Percentiles rank a stretch among this genome's conserved stretches.
Evolutionary conservation across 2,113 vertebrate species (phyloP).

Genomic region (Anoplopoma fimbria): DNA sequence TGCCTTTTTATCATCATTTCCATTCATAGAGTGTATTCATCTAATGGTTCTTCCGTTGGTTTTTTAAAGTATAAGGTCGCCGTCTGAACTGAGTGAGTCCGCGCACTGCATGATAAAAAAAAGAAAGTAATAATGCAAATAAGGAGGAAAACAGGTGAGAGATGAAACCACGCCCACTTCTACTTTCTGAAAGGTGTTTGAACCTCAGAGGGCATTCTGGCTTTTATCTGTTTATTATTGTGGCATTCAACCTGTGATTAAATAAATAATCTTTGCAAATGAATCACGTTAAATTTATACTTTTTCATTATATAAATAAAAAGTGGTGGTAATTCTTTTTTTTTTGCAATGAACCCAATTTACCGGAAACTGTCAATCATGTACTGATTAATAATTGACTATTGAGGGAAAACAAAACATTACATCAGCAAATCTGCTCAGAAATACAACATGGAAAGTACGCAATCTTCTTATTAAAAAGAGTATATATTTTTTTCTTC

Average conservation of each 20-base stretch:
- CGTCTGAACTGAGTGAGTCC: neutral
- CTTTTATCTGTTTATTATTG: neutral
- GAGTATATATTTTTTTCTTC: too few relatives aligned
- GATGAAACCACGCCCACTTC: neutral
- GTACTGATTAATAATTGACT: too few relatives aligned
- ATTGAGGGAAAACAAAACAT: too few relatives aligned
- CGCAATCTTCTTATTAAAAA: too few relatives aligned
- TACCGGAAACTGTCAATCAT: too few relatives aligned
- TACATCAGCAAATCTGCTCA: too few relatives aligned
- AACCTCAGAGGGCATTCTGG: neutral
- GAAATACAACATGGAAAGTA: too few relatives aligned
- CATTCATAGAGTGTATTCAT: neutral
- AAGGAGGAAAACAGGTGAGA: neutral
- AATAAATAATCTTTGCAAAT: too few relatives aligned
- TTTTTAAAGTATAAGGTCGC: neutral
- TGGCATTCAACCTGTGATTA: neutral
- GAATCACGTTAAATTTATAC: too few relatives aligned
- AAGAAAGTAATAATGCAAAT: neutral
- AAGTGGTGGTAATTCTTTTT: too few relatives aligned
- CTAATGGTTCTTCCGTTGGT: neutral
- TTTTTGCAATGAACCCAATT: too few relatives aligned
- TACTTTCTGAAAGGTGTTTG: neutral
- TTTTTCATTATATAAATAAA: too few relatives aligned
- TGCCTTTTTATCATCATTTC: neutral
- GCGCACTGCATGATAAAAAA: neutral